phyloP scores from a whole-genome alignment of 2,888 invertebrate genomes.

The Rotaria macrura region DNA sequence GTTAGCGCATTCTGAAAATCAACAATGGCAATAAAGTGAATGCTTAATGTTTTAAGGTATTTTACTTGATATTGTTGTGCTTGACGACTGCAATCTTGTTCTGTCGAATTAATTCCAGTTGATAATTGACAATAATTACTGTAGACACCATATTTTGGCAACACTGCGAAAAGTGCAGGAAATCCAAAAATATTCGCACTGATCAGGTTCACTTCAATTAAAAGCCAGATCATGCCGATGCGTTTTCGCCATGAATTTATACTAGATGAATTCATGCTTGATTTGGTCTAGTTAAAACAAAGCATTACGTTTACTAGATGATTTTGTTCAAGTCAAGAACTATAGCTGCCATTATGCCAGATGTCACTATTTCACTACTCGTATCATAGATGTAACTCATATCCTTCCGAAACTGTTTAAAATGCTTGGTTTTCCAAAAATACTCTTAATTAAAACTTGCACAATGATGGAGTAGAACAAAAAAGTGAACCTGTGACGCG shows the following conservation, averaged over 20 bases:
- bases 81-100: background rate
- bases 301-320: too few species aligned
- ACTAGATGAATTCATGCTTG: background rate
- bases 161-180: background rate
- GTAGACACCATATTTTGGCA: background rate
- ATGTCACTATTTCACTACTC: too few species aligned
- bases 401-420: too few species aligned
- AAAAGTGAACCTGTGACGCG: too few species aligned
- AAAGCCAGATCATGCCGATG: background rate
- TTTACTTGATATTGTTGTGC: background rate
- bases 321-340: too few species aligned
- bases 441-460: too few species aligned
- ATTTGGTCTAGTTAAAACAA: too few species aligned
- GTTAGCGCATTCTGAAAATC: background rate
- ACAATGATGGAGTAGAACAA: too few species aligned
- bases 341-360: too few species aligned
- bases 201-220: background rate
- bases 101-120: background rate
- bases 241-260: background rate
- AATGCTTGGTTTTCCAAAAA: too few species aligned
- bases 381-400: too few species aligned
- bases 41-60: background rate
- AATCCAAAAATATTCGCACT: background rate
- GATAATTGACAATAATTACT: background rate
- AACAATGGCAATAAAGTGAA: too few species aligned